These are phyloP conservation scores for cat (Felis catus) DNA, from an alignment of 2,113 vertebrate species.

Conservation along the genomic window F.catus_Fca126_mat1.0 CM031419.1:9202001-9202500, in stretches of 20 bases:
- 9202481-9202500: background rate
- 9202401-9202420: background rate
- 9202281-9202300: background rate
- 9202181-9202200: background rate
- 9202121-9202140: too few relatives aligned
- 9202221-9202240: constrained; percentile 1
- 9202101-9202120: background rate
- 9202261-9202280: background rate
- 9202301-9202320: background rate
- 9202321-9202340: background rate
- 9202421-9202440: background rate
- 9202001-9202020: background rate
- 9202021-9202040: background rate
- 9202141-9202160: too few relatives aligned
- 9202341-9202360: background rate
- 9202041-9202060: background rate
- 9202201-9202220: background rate
- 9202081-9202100: background rate
- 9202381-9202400: background rate
- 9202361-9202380: constrained; percentile 2
- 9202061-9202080: background rate
- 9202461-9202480: background rate
- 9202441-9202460: background rate
- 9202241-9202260: background rate
- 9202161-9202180: too few relatives aligned